Evolutionary conservation across 1,140 invertebrate genomes (phyloP).

Genomic region (Archivesica marissinica): DNA sequence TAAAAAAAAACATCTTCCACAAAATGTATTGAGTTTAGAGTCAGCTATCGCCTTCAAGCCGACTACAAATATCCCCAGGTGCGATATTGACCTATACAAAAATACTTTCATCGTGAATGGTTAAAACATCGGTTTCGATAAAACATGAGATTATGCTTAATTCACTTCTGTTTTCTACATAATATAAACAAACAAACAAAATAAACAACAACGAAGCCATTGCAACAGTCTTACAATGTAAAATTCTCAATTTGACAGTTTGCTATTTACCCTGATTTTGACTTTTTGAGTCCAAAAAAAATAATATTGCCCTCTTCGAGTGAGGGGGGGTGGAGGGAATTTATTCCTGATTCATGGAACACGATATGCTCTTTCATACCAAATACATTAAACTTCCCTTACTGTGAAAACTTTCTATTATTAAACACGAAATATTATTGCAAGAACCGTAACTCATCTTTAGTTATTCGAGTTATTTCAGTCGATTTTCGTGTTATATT

Average conservation of each 20-base stretch:
- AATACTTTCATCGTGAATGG: slow-evolving; percentile 33
- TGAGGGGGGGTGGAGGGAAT: too few species aligned
- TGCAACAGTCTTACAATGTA: slow-evolving; percentile 44
- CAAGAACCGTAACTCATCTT: too few species aligned
- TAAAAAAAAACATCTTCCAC: slow-evolving; percentile 13
- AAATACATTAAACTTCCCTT: too few species aligned
- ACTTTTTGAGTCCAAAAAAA: too few species aligned
- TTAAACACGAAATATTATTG: too few species aligned
- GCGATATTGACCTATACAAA: slow-evolving; percentile 53
- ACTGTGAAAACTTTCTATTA: too few species aligned
- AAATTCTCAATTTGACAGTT: slow-evolving; percentile 7
- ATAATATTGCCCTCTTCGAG: too few species aligned
- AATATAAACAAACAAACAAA: slow-evolving; percentile 21
- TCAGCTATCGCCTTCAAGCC: slow-evolving; percentile 27
- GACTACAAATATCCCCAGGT: slow-evolving; percentile 36
- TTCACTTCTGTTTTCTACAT: slow-evolving; percentile 23
- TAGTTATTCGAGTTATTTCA: too few species aligned
- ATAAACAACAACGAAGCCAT: slow-evolving; percentile 46
- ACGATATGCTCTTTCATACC: too few species aligned
- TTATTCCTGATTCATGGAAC: too few species aligned
- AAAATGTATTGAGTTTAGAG: slow-evolving; percentile 60
- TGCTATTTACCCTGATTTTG: too few species aligned
- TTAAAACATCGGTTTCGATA: background rate
- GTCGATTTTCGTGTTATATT: too few species aligned
- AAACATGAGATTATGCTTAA: slow-evolving; percentile 49